These are phyloP conservation scores for Gryllus longicercus DNA, from an alignment of 2,888 invertebrate genomes.

Conservation along the genomic window DNA sequence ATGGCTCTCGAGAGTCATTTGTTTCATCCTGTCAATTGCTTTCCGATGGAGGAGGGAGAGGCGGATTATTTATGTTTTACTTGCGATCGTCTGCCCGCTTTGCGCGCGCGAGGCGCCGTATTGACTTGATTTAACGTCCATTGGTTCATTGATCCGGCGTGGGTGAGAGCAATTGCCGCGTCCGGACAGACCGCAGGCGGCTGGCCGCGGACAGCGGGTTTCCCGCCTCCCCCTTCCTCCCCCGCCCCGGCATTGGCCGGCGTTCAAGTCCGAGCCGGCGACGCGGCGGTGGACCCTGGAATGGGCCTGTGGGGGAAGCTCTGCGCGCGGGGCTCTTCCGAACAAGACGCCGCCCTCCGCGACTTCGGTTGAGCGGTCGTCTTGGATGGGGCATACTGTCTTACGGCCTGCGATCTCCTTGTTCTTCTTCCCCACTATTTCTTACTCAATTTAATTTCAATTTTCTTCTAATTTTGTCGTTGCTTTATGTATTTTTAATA, in stretches of 20 bases:
- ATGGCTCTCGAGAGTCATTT: neutral
- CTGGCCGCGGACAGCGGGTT: neutral
- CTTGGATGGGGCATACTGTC: too few relatives aligned
- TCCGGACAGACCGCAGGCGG: neutral
- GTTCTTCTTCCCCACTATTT: too few relatives aligned
- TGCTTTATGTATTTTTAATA: too few relatives aligned
- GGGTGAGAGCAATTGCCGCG: neutral
- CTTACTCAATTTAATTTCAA: too few relatives aligned
- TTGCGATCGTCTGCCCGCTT: neutral
- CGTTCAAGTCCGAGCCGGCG: too few relatives aligned
- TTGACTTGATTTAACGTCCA: conserved; percentile 17
- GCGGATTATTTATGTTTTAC: conserved; percentile 1
- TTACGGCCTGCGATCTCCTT: too few relatives aligned
- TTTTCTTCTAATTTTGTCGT: too few relatives aligned
- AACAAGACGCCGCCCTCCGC: too few relatives aligned
- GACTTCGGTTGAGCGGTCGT: too few relatives aligned
- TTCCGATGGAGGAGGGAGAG: neutral
- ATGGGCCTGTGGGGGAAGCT: too few relatives aligned
- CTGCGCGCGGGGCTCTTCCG: too few relatives aligned
- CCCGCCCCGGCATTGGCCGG: neutral
- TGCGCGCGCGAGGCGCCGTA: neutral
- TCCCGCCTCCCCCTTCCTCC: neutral
- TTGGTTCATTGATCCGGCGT: neutral
- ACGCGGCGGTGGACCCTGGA: too few relatives aligned
- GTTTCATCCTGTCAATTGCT: conserved; percentile 7